A percentile compares a stretch with the other conserved stretches of the same genome.
phyloP scores from a whole-genome alignment of 2,888 invertebrate genomes.

The Steinernema carpocapsae region DNA sequence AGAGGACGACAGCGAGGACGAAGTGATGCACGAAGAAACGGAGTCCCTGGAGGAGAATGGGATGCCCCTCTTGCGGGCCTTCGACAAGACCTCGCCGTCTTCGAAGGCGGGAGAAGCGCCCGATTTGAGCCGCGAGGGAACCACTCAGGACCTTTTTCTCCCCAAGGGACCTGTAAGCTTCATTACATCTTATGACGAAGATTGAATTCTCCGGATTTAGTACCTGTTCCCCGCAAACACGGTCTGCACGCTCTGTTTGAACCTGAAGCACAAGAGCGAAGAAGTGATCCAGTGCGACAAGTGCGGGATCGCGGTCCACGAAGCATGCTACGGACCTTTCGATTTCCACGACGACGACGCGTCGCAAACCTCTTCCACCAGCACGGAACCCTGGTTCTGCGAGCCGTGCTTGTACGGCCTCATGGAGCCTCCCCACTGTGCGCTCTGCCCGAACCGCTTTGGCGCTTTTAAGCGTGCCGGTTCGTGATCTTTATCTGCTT shows the following conservation, averaged over 20 bases:
- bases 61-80: background rate
- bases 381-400: slow-evolving; percentile 93
- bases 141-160: background rate
- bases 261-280: slow-evolving; percentile 45
- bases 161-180: background rate
- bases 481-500: slow-evolving; percentile 36
- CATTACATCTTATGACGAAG: background rate
- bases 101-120: background rate
- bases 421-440: slow-evolving; percentile 81
- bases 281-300: slow-evolving; percentile 61
- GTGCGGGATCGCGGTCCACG: slow-evolving; percentile 66
- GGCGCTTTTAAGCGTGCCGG: slow-evolving; percentile 85
- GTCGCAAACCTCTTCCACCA: slow-evolving; percentile 41
- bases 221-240: slow-evolving; percentile 74
- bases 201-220: background rate
- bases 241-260: slow-evolving; percentile 60
- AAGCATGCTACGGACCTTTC: slow-evolving; percentile 59
- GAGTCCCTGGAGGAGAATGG: background rate
- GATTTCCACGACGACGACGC: slow-evolving; percentile 42
- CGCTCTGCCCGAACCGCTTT: slow-evolving; percentile 89
- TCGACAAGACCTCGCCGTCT: background rate
- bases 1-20: slow-evolving; percentile 70
- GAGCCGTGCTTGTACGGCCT: slow-evolving; percentile 79
- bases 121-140: background rate
- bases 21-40: background rate